Base-by-base conservation (phyloP, 2,113 vertebrate species). In the Nerophis lumbriciformis region DNA sequence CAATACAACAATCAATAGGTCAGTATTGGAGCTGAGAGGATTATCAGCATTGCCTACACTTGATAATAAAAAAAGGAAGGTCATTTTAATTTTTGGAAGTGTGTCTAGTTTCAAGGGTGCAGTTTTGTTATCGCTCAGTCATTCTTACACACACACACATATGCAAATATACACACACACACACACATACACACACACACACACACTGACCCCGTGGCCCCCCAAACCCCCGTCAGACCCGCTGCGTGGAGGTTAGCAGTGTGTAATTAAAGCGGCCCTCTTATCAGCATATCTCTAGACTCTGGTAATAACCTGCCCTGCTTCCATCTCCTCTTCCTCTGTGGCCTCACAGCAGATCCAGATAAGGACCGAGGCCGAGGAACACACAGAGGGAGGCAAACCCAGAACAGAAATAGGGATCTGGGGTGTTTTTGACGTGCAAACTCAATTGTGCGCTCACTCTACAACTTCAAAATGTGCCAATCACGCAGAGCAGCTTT, bases 271-370 rank as follows among this genome's bases (percentile, higher is more conserved):
- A 73, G 65, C 59, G 48, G 72, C 68, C 63, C 12, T 35, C 73
- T 87, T 85, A 87, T 85, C 82, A 13, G 37, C 76, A 70, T 64
- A 83, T 88, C 86, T 83, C 59, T 66, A 79, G 81, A 76, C 81
- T 76, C 66, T 58, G 63, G 72, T 76, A 86, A 84, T 83, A 83
- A 86, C 81, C 81, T 84, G 68, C 79, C 80, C 60, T 63, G 72
- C 77, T 59, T 75, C 76, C 75, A 73, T 79, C 81, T 72, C 78
- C 69, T 65, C 66, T 79, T 82, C 77, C 79, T 84, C 81, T 72
- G 65, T 56, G 69, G 36, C 51, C 63, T 59, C 72, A 61, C 9
- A 44, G 64, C 53, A 75, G 72, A 79, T 80, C 61, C 57, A 70
- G 83, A 85, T 83, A 81, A 83, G 68, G 48, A 21, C n/a, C 39